Conservation (phyloP, 92 coral and sea anemone genomes). For the Virgularia gustaviana region DNA sequence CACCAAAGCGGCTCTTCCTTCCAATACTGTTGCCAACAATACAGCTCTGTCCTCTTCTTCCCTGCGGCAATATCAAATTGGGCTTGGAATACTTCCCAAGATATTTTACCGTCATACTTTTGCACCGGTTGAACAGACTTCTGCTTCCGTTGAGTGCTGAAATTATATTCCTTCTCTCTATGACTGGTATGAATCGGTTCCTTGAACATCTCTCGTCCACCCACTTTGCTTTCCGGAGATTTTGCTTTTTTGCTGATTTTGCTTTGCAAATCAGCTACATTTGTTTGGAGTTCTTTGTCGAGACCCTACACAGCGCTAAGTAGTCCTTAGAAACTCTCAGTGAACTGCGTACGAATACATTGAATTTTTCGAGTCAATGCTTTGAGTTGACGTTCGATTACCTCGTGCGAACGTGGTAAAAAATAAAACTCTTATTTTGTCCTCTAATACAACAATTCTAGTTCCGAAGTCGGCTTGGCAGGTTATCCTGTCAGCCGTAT, state of each 20-base stretch:
- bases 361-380: neutral
- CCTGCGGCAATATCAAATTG: slow-evolving; percentile 13
- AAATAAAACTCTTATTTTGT: neutral
- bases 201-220: too few relatives aligned
- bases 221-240: neutral
- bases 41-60: slow-evolving; percentile 19
- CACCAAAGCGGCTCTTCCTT: slow-evolving; percentile 17
- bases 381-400: neutral
- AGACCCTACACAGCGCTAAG: slow-evolving; percentile 6
- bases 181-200: too few relatives aligned
- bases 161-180: too few relatives aligned
- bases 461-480: neutral
- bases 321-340: neutral
- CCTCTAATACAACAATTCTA: neutral
- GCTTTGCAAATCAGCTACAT: slow-evolving; percentile 8
- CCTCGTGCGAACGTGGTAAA: neutral
- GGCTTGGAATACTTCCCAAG: slow-evolving; percentile 18
- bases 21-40: slow-evolving; percentile 5
- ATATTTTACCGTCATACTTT: neutral
- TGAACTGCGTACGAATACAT: neutral
- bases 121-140: slow-evolving; percentile 32
- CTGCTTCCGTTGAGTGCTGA: neutral
- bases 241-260: neutral
- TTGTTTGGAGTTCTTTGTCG: neutral
- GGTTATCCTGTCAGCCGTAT: neutral